Conservation (phyloP, 2,797 vertebrate genomes). For the Tangara arthus region DNA sequence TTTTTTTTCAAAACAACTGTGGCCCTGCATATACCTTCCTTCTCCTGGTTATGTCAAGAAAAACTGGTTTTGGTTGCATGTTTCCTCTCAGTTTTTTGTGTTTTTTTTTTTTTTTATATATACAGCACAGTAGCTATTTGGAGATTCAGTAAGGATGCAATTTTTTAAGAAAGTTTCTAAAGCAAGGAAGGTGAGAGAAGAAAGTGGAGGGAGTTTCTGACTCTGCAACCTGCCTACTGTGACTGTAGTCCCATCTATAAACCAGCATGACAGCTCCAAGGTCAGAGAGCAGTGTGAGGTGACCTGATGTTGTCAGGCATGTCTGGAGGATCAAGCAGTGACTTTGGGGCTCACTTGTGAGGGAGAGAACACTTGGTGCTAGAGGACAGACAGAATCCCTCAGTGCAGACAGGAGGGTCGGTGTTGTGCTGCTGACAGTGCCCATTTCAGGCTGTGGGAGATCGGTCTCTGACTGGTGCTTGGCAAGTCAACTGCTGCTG, state of each 20-base stretch:
- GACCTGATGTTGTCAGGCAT: background rate
- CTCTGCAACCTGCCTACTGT: background rate
- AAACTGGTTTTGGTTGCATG: background rate
- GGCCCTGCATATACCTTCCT: background rate
- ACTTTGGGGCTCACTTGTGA: background rate
- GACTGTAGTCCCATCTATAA: background rate
- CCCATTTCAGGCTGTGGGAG: background rate
- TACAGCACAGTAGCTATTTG: background rate
- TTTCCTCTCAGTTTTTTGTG: background rate
- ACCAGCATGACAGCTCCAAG: background rate
- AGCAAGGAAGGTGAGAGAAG: background rate
- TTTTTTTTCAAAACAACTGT: background rate
- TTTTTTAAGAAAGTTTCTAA: background rate
- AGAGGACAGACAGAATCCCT: background rate
- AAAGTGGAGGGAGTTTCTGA: fast-evolving
- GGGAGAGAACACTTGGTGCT: background rate
- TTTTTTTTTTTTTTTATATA: background rate
- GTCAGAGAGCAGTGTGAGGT: background rate
- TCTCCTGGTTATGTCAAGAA: background rate
- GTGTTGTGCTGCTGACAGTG: background rate
- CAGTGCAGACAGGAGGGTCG: background rate
- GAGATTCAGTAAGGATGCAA: background rate
- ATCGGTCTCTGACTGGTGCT: background rate
- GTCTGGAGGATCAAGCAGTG: background rate
- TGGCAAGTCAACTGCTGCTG: background rate